Evolutionary conservation across 2,888 invertebrate genomes (phyloP).

Genomic region (Ormyrus labotus): DNA sequence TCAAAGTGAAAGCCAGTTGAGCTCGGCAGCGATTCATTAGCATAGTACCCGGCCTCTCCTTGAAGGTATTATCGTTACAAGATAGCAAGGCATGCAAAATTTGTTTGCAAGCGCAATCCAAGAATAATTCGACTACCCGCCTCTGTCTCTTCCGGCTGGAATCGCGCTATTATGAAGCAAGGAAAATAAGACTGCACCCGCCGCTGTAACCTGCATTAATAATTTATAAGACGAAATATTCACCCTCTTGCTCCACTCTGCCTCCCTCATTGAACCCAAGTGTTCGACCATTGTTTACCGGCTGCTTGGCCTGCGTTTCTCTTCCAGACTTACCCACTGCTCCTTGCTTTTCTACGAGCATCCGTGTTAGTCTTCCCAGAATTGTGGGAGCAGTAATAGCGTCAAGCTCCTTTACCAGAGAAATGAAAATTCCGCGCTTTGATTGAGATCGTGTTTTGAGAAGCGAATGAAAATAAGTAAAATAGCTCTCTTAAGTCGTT

Average conservation of each 20-base stretch:
- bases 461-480: too few relatives aligned
- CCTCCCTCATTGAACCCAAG: neutral
- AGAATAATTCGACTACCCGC: constrained; percentile 29
- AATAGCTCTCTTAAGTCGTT: too few relatives aligned
- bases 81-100: constrained; percentile 8
- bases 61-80: constrained; percentile 29
- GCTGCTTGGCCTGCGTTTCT: too few relatives aligned
- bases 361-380: neutral
- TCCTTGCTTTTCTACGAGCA: too few relatives aligned
- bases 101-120: constrained; percentile 25
- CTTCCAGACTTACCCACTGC: too few relatives aligned
- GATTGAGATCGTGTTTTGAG: neutral
- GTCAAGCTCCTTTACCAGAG: neutral
- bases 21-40: constrained; percentile 32
- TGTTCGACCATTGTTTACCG: too few relatives aligned
- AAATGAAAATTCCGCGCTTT: constrained; percentile 26
- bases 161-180: constrained; percentile 1
- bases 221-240: constrained; percentile 38
- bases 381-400: neutral
- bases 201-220: constrained; percentile 14
- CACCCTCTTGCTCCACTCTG: neutral
- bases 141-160: neutral
- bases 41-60: constrained; percentile 1
- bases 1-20: too few relatives aligned
- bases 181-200: neutral